Evolutionary conservation across 2,888 invertebrate genomes (phyloP), one percentile per base, ranked within the genome.

Genomic region (Endomychus coccineus): DNA sequence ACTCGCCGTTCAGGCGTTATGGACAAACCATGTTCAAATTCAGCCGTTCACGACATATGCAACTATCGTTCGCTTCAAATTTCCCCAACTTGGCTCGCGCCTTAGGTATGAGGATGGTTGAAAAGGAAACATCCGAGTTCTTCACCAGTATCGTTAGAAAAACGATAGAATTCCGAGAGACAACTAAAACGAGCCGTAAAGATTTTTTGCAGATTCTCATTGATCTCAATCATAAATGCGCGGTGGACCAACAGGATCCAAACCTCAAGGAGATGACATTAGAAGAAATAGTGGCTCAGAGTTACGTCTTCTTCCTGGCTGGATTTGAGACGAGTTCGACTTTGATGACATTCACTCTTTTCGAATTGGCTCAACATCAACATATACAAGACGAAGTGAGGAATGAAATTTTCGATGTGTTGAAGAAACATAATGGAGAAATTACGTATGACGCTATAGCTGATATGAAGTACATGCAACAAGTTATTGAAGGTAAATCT

Each of bases 131-230:
- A 3, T 40, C 48, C 12, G 23, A 43, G 3, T 56, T 56, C 44
- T 54, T 62, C 39, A 23, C 45, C 13, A 42, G 42, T 16, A 43
- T 52, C 16, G 52, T 59, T 1, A 47, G 44, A 29, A 43, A 52
- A 2, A 52, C 52, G 3, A 48, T 59, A 1, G 43, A 43, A 7
- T 43, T 50, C 12, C 27, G 62, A 12, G 51, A 58, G 28, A 16
- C 46, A 42, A 34, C 36, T 25, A 38, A 44, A 4, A 3, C 44
- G 19, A 29, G 51, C 47, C 15, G 64, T 15, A 54, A 56, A 5
- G 61, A 69, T 39, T 68, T 63, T 37, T 40, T 69, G 4, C 64
- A 67, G 24, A 34, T 64, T 4, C 48, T 63, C 45, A 45, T 62
- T n/a, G 57, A 61, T 3, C 39, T 48, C 32, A 49, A 42, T 38